Conservation (phyloP, 2,888 invertebrate species). For the Synergus itoensis region DNA sequence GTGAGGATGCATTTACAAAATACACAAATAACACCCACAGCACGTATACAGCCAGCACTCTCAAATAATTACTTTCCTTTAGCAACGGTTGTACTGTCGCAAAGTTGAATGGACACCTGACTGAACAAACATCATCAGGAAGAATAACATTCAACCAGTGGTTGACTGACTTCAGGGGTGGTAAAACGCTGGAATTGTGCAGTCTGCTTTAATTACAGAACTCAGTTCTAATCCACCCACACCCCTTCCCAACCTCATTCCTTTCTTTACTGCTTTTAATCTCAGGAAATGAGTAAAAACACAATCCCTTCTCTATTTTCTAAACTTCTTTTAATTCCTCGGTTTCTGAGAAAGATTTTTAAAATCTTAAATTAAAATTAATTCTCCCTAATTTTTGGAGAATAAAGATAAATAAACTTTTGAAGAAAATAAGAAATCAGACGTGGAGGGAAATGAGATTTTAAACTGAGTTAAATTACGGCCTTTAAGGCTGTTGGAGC, state of each 20-base stretch:
- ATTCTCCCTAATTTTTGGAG: no score
- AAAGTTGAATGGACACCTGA: background rate
- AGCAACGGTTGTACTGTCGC: background rate
- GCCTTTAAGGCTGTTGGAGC: no score
- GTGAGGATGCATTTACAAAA: no score
- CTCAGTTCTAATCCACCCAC: slow-evolving; percentile 2
- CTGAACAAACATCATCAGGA: slow-evolving; percentile 24
- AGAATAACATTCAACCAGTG: slow-evolving; percentile 40
- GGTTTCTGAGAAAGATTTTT: background rate
- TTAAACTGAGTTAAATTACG: background rate
- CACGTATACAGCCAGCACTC: background rate
- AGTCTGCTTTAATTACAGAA: slow-evolving; percentile 37
- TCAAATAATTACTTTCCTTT: slow-evolving; percentile 3
- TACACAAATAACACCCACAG: no score
- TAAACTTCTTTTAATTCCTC: background rate
- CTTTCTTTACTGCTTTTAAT: background rate
- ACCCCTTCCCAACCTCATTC: background rate
- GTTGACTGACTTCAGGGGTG: slow-evolving; percentile 27
- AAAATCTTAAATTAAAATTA: background rate
- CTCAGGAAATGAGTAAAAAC: background rate
- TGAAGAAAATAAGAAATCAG: background rate
- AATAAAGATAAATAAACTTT: no score
- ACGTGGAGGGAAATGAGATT: background rate
- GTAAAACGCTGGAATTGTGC: slow-evolving; percentile 36
- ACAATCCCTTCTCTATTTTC: background rate